Conservation (phyloP, 2,113 vertebrate genomes). For the Chrysemys picta region DNA sequence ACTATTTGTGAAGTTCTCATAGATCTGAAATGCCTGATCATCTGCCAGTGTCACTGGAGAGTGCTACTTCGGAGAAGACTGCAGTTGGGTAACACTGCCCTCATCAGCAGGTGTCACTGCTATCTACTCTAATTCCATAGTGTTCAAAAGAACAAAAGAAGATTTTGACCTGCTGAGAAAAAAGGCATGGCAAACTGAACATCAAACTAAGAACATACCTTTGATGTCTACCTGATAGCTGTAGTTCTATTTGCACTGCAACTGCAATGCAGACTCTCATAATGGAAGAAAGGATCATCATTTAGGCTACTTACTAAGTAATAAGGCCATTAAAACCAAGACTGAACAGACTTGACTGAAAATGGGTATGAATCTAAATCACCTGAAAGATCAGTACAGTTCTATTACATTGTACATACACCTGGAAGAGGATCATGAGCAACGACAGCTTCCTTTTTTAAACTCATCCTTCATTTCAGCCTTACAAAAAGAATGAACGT, state of each 20-base stretch:
- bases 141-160: slow-evolving; percentile 64
- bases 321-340: slow-evolving; percentile 61
- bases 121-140: slow-evolving; percentile 43
- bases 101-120: slow-evolving; percentile 45
- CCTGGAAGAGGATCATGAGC: neutral
- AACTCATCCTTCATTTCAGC: neutral
- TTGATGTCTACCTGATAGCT: slow-evolving; percentile 61
- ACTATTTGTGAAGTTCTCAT: slow-evolving; percentile 6
- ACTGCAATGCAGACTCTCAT: slow-evolving; percentile 41
- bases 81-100: slow-evolving; percentile 7
- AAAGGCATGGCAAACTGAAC: slow-evolving; percentile 43
- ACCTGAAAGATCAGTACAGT: neutral
- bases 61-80: slow-evolving; percentile 13
- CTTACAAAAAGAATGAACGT: accelerated
- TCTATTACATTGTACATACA: neutral
- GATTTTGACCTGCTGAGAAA: slow-evolving; percentile 26
- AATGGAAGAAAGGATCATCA: slow-evolving; percentile 39
- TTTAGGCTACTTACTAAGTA: slow-evolving; percentile 44
- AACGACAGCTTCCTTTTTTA: neutral
- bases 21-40: slow-evolving; percentile 10
- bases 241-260: slow-evolving; percentile 40
- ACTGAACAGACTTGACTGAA: slow-evolving; percentile 23
- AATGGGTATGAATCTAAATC: neutral
- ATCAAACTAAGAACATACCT: slow-evolving; percentile 63
- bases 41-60: slow-evolving; percentile 20